A percentile compares a stretch with the other conserved stretches of the same genome.
phyloP scores from a whole-genome alignment of 2,888 invertebrate genomes.

The Crossocerus cetratus region DNA sequence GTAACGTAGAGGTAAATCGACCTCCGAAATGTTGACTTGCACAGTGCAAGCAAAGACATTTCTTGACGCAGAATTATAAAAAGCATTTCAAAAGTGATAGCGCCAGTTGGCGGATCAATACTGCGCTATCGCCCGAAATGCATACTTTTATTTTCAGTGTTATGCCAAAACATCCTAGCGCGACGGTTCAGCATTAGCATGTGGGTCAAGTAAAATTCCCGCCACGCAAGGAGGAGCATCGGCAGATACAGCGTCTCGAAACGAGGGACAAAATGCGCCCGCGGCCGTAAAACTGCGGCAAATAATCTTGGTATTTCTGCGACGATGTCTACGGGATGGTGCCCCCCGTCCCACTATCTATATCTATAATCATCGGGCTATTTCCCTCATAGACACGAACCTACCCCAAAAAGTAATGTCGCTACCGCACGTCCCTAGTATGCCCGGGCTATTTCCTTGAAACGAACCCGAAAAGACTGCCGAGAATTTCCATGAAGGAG shows the following conservation, averaged over 20 bases:
- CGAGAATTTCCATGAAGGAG: no score
- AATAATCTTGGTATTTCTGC: conserved; percentile 37
- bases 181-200: no score
- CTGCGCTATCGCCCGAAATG: no score
- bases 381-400: conserved; percentile 13
- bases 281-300: neutral
- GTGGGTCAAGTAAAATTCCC: no score
- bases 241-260: neutral
- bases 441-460: neutral
- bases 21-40: no score
- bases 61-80: no score
- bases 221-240: neutral
- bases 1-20: no score
- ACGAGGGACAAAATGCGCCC: neutral
- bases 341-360: neutral
- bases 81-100: no score
- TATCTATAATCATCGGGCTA: conserved; percentile 18
- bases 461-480: neutral
- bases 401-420: neutral
- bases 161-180: no score
- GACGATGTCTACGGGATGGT: conserved; percentile 12
- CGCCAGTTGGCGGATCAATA: no score
- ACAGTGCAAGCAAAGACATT: no score
- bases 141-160: no score
- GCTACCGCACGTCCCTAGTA: neutral